A percentile compares a stretch with the other conserved stretches of the same genome.
These are phyloP conservation scores for Callionymus lyra DNA, from an alignment of 2,113 vertebrate genomes.

Conservation along the genomic window DNA sequence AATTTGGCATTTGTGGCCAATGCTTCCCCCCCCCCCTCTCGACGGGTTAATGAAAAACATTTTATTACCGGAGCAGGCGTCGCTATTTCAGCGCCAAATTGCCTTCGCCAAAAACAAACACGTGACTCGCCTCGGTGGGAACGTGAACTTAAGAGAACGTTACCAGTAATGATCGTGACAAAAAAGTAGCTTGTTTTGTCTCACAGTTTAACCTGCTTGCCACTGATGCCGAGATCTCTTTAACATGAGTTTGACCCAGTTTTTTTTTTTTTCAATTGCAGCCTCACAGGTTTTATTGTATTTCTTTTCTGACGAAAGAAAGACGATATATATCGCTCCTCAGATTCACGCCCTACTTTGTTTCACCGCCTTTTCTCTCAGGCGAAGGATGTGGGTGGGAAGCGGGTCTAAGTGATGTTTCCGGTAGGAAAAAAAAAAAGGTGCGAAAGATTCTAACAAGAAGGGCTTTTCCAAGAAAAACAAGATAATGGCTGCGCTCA, in stretches of 20 bases:
- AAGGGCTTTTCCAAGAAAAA: no score
- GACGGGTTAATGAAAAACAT: constrained; percentile 18
- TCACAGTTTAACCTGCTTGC: constrained; percentile 35
- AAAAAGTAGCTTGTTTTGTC: constrained; percentile 4
- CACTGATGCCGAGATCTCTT: constrained; percentile 15
- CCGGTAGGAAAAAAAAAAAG: no score
- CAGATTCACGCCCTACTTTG: constrained; percentile 28
- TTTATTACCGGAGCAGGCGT: constrained; percentile 34
- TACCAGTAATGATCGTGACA: constrained; percentile 23
- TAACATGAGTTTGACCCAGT: constrained; percentile 50
- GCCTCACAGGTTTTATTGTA: constrained; percentile 29
- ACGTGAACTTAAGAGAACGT: constrained; percentile 19
- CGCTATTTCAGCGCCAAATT: constrained; percentile 34
- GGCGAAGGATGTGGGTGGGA: constrained; percentile 24
- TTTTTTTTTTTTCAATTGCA: constrained; percentile 42
- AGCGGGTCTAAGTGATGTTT: neutral
- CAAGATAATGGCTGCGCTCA: no score
- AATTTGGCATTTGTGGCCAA: constrained; percentile 26
- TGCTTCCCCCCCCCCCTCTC: no score
- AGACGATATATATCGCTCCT: constrained; percentile 16
- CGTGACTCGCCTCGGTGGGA: constrained; percentile 15
- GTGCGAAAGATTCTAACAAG: no score
- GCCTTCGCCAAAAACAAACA: constrained; percentile 14
- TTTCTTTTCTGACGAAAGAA: constrained; percentile 22
- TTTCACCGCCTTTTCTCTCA: constrained; percentile 24